Evolutionary conservation across 1,140 invertebrate genomes (phyloP), one percentile per base, ranked within the genome.

Genomic region (Drosophila carrolli): DNA sequence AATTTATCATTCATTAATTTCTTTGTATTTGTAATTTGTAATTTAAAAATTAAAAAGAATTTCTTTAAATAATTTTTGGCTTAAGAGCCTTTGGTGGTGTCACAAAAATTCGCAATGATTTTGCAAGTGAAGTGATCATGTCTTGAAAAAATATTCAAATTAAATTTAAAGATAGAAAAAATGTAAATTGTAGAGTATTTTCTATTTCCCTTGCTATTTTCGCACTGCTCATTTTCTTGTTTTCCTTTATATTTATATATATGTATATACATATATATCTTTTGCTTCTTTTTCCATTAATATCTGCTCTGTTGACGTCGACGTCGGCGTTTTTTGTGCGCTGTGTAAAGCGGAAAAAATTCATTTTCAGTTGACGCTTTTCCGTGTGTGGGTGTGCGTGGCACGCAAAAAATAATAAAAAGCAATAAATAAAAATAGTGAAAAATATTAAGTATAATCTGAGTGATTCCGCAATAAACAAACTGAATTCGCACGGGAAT

Each of bases 341-440:
- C 72, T 89, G 81, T 88, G 81, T 71, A 70, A 70, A 54, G 75
- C 53, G 80, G 51, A 84, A 88, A 83, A 91, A 83, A 81, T 83
- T 77, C 77, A 90, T 86, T 86, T 86, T 86, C 83, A 81, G 79
- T 86, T 86, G 83, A 75, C 79, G 84, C 83, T 88, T 83, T 83
- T 38, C 41, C 47, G 19, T 83, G 79, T 86, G 83, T 88, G 80
- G 84, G 83, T 86, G 67, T 84, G 82, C 81, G 72, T 70, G 44
- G 56, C 56, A 61, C 44, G 55, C 73, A 67, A 61, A 70, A 75
- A 57, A 59, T 19, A 32, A 56, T 44, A 58, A 56, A 32, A 46
- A 63, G 35, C n/a, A 51, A 35, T 5, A 51, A 51, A 54, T 53
- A 63, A 5, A 53, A 56, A 57, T 23, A 70, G 41, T 63, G 51